Base-by-base conservation (phyloP, 2,797 vertebrate species). In the Periparus ater region DNA sequence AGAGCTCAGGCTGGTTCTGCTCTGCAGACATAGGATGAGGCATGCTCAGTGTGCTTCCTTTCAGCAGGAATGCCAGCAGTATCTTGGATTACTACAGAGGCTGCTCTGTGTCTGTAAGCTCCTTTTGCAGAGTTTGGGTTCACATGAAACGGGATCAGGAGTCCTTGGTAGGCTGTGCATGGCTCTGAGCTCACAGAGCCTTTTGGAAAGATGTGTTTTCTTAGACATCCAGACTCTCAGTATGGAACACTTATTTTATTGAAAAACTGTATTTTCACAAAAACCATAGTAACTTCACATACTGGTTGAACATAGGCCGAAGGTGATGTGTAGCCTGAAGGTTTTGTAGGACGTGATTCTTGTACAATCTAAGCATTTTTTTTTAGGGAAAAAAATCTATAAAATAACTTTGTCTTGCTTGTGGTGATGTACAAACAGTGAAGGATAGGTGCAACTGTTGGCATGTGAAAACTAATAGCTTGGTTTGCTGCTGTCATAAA, bases 401-500 rank as follows among this genome's bases (percentile, higher is more conserved):
- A 68, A 77, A 91, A 51, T 74, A 67, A 21, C 13, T 72, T 40
- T 6, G 5, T 70, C 23, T 80, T 53, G 54, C 68, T 78, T 76
- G 62, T 84, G 83, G 51, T 93, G 42, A 42, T 82, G 65, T 40
- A 45, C 62, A 81, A 76, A 70, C 40, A 85, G 8, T 50, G 53
- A 93, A 87, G 38, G 42, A 50, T 91, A 79, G 78, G 53, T 91
- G 53, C 21, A 87, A 18, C 70, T 85, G 85, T 65, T 79, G 89
- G 66, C 54, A 57, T 65, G 38, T 87, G 67, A 86, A 87, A 87
- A 93, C 21, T 22, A 84, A 94, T 79, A 57, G 60, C 67, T 73
- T 60, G 15, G 65, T 88, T 91, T 95, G 34, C 75, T 95, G 34
- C 79, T 84, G 73, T 76, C 80, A 79, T 79, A 95, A 84, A 79